phyloP scores from a whole-genome alignment of 1,140 invertebrate species.

The Schlechtendalia chinensis region DNA sequence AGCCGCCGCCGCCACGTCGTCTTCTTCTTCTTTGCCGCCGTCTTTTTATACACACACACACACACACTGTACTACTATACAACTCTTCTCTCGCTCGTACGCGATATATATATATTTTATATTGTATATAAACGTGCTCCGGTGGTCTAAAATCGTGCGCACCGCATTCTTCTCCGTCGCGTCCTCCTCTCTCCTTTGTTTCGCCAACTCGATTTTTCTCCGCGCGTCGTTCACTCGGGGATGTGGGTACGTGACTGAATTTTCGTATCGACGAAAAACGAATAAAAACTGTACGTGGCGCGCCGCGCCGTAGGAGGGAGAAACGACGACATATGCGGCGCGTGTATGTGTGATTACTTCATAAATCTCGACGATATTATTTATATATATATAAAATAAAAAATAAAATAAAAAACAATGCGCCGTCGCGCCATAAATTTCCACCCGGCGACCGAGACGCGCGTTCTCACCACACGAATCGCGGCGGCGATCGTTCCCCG shows the following conservation, averaged over 20 bases:
- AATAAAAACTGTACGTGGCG: not conserved
- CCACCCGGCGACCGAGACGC: not conserved
- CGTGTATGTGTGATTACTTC: no score
- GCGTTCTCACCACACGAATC: not conserved
- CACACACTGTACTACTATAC: not conserved
- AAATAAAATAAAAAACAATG: slow-evolving; percentile 4
- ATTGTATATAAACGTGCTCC: not conserved
- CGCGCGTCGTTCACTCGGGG: not conserved
- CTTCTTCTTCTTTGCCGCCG: no score
- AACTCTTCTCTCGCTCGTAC: not conserved
- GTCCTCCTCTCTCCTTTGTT: slow-evolving; percentile 20
- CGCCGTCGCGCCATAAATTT: not conserved
- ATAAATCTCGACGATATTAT: slow-evolving; percentile 31
- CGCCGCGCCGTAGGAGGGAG: slow-evolving; percentile 16
- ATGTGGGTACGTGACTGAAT: slow-evolving; percentile 38
- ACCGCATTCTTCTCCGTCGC: slow-evolving; percentile 32
- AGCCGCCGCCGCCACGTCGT: no score
- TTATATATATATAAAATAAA: not conserved
- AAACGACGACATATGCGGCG: no score
- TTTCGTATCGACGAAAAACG: slow-evolving; percentile 16
- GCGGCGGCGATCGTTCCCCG: no score
- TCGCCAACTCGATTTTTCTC: slow-evolving; percentile 35
- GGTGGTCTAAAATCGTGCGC: slow-evolving; percentile 42
- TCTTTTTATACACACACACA: not conserved
- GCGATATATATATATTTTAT: not conserved